A percentile compares a stretch with the other conserved stretches of the same genome.
Evolutionary conservation across 2,888 invertebrate species (phyloP).

Genomic region (Parapristionchus giblindavisi): DNA sequence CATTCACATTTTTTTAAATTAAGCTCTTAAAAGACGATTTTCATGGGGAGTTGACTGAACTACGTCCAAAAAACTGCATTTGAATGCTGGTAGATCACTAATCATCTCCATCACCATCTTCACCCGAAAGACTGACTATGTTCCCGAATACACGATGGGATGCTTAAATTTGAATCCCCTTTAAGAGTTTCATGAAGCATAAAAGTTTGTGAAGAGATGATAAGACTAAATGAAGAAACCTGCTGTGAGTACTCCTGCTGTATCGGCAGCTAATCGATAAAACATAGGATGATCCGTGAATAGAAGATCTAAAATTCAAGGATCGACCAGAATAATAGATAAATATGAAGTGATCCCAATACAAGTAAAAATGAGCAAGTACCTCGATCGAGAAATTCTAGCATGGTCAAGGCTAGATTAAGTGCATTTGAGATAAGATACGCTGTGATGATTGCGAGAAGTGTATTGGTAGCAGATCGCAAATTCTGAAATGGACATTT

Average conservation of each 20-base stretch:
- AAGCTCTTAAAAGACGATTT: background rate
- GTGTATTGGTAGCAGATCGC: conserved; percentile 61
- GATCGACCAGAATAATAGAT: too few relatives aligned
- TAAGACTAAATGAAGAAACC: too few relatives aligned
- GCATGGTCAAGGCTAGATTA: conserved; percentile 60
- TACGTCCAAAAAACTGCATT: too few relatives aligned
- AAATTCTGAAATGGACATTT: conserved; percentile 38
- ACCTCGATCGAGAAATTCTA: conserved; percentile 66
- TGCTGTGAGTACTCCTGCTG: conserved; percentile 61
- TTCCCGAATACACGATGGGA: too few relatives aligned
- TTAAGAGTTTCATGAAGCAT: too few relatives aligned
- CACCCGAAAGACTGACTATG: too few relatives aligned
- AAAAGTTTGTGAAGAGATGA: too few relatives aligned
- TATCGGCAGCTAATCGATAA: conserved; percentile 61
- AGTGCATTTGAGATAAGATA: conserved; percentile 66
- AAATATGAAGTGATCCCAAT: background rate
- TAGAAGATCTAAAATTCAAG: conserved; percentile 55
- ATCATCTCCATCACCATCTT: too few relatives aligned
- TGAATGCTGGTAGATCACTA: too few relatives aligned
- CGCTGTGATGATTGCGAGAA: conserved; percentile 65
- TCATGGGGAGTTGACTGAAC: too few relatives aligned
- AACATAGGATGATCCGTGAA: conserved; percentile 56
- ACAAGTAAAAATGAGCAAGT: conserved; percentile 25
- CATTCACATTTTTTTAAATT: background rate
- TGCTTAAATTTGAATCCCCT: too few relatives aligned